These are phyloP conservation scores for Balanococcus diminutus DNA, from an alignment of 2,888 invertebrate species.

Conservation along the genomic window DNA sequence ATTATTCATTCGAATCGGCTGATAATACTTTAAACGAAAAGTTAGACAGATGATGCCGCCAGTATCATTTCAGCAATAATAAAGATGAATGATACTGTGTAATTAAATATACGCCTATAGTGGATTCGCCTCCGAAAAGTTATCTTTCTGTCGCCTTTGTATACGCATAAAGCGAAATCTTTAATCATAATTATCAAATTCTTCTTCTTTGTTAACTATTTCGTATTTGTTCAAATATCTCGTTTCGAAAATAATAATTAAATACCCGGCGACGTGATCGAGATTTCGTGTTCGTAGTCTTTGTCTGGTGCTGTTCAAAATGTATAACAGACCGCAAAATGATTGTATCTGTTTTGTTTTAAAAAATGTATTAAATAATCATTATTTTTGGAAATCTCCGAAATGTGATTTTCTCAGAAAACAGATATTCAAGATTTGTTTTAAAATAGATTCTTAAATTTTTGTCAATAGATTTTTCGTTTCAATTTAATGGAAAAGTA, in stretches of 20 bases:
- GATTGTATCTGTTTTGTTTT: too few relatives aligned
- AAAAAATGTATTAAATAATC: too few relatives aligned
- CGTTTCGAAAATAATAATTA: neutral
- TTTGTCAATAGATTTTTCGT: too few relatives aligned
- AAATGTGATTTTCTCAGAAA: too few relatives aligned
- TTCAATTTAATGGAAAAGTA: too few relatives aligned
- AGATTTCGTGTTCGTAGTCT: too few relatives aligned
- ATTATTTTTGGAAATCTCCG: too few relatives aligned
- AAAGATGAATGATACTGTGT: neutral
- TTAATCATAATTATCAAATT: neutral
- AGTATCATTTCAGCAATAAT: neutral
- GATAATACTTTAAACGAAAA: neutral
- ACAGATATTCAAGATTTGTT: too few relatives aligned
- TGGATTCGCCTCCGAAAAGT: neutral
- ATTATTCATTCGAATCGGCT: neutral
- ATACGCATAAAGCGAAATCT: neutral
- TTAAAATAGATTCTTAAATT: too few relatives aligned
- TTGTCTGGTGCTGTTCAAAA: too few relatives aligned
- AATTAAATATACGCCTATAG: neutral
- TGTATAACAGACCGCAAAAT: too few relatives aligned
- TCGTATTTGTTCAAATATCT: neutral
- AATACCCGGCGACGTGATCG: neutral
- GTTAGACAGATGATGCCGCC: neutral
- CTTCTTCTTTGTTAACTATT: neutral
- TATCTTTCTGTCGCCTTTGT: neutral